phyloP scores from a whole-genome alignment of 2,797 vertebrate species.

The Urocyon cinereoargenteus region DNA sequence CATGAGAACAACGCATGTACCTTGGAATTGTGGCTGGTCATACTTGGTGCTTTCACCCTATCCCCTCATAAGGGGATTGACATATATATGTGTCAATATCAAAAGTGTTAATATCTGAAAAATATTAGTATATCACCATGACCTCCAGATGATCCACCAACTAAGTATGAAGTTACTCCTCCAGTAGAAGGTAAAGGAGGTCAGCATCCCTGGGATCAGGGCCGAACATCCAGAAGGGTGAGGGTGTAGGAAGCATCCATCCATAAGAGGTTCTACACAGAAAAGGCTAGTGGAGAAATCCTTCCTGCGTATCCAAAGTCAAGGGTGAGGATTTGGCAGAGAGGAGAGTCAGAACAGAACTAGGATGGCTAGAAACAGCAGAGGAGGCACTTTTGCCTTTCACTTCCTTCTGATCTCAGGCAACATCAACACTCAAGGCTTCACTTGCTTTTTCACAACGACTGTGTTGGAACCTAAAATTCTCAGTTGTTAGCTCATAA shows the following conservation, averaged over 20 bases:
- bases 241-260: background rate
- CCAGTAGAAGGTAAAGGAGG: background rate
- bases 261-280: background rate
- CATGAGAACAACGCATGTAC: background rate
- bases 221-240: rapidly evolving
- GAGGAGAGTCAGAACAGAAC: background rate
- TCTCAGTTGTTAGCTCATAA: background rate
- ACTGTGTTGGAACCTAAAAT: rapidly evolving
- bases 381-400: background rate
- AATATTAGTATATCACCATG: background rate
- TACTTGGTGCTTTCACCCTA: background rate
- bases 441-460: background rate
- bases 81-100: background rate
- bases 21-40: background rate
- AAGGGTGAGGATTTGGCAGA: background rate
- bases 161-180: background rate
- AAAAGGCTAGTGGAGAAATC: background rate
- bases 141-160: background rate
- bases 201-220: background rate
- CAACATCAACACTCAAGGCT: background rate
- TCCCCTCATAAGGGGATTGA: background rate
- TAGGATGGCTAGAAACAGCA: background rate
- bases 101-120: background rate
- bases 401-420: background rate
- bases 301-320: background rate